A percentile compares a stretch with the other conserved stretches of the same genome.
These are phyloP conservation scores for Threskiornis aethiopicus DNA, from an alignment of 2,797 vertebrate species.

Conservation along the genomic window DNA sequence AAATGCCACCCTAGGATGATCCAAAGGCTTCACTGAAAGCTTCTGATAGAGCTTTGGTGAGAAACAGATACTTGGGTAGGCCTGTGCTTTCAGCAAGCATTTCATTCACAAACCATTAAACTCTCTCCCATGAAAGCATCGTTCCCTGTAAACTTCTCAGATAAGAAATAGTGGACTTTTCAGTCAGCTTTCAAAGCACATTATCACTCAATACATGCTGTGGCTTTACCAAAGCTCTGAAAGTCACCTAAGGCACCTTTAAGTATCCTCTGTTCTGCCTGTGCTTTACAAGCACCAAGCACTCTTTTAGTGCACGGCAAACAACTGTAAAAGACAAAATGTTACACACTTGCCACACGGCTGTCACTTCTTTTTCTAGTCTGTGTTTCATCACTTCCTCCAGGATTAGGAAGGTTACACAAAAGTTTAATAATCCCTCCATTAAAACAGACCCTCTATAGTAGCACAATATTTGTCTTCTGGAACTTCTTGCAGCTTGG, in stretches of 20 bases:
- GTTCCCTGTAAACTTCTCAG: background rate
- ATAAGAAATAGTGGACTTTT: background rate
- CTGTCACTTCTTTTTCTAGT: background rate
- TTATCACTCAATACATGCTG: background rate
- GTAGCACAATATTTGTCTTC: background rate
- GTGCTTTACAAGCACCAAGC: background rate
- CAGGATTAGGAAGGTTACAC: background rate
- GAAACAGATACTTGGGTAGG: background rate
- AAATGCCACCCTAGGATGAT: background rate
- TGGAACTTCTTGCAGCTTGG: background rate
- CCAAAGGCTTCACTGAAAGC: background rate
- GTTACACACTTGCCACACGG: fast-evolving
- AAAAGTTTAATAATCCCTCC: background rate
- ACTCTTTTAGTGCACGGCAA: background rate
- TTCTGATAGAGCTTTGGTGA: background rate
- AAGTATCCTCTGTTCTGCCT: background rate
- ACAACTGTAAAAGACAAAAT: background rate
- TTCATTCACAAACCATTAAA: background rate
- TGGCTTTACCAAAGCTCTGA: background rate
- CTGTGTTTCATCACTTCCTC: background rate
- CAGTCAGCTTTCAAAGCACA: background rate
- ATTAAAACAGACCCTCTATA: background rate
- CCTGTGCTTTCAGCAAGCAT: background rate
- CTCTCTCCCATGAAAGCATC: background rate
- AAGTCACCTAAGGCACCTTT: background rate